Conservation (phyloP, 1,140 invertebrate species). For the Hycleus phaleratus region DNA sequence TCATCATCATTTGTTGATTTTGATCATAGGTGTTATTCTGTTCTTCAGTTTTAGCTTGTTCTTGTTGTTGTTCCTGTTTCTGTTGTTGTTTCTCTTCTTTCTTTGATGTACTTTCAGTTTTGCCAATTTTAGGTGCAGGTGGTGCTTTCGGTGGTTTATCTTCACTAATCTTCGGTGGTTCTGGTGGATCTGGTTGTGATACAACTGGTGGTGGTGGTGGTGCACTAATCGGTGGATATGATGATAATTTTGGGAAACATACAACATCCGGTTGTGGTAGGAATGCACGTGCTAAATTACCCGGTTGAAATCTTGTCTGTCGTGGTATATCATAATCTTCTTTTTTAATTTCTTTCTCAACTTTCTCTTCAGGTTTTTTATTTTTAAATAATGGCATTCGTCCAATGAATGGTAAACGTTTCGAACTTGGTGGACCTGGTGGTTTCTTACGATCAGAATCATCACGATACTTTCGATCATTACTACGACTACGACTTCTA, state of each 20-base stretch:
- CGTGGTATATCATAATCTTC: conserved; percentile 37
- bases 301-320: conserved; percentile 36
- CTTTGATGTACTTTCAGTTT: neutral
- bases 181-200: conserved; percentile 30
- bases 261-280: conserved; percentile 45
- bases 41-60: conserved; percentile 21
- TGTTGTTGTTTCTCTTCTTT: conserved; percentile 2
- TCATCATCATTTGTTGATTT: conserved; percentile 22
- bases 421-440: conserved; percentile 32
- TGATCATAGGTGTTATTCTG: conserved; percentile 8
- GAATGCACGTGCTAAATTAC: conserved; percentile 36
- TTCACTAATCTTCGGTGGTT: conserved; percentile 17
- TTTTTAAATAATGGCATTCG: conserved; percentile 62
- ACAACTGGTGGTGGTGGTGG: conserved; percentile 26
- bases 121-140: conserved; percentile 19
- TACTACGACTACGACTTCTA: conserved; percentile 11
- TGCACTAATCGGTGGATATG: conserved; percentile 41
- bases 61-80: neutral
- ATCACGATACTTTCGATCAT: neutral
- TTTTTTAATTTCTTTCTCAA: conserved; percentile 35
- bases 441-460: conserved; percentile 21
- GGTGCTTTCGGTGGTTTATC: conserved; percentile 18
- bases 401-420: conserved; percentile 63
- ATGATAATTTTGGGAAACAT: conserved; percentile 49
- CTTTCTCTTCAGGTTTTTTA: conserved; percentile 40